phyloP scores from a whole-genome alignment of 2,888 invertebrate species.

The Spilosoma lubricipeda region DNA sequence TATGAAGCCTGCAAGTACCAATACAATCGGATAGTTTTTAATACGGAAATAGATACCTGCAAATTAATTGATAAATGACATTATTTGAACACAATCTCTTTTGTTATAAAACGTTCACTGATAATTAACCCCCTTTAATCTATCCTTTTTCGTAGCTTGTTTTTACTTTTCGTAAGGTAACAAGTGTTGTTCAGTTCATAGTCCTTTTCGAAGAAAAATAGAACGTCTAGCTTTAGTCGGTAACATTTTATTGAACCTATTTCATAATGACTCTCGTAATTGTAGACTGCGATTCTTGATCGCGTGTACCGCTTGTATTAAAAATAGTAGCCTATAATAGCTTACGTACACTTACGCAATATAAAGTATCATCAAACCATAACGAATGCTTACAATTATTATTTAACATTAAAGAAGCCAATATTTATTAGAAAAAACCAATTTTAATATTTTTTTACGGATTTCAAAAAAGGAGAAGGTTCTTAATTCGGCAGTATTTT shows the following conservation, averaged over 20 bases:
- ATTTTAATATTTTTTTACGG: too few species aligned
- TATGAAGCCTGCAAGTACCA: neutral
- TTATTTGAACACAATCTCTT: neutral
- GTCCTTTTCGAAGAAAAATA: neutral
- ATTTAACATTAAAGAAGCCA: conserved; percentile 1
- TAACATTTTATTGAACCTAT: neutral
- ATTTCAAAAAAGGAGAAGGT: too few species aligned
- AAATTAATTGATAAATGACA: neutral
- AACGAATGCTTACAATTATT: conserved; percentile 12
- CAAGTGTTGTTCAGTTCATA: neutral
- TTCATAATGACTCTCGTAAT: conserved; percentile 30
- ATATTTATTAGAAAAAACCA: neutral
- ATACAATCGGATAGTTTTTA: neutral
- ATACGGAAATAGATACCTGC: neutral
- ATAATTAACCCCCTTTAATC: neutral
- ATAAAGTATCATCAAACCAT: conserved; percentile 9
- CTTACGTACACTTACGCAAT: conserved; percentile 26
- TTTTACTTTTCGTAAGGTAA: too few species aligned
- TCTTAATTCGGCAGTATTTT: too few species aligned
- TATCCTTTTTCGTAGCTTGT: neutral
- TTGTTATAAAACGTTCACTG: neutral
- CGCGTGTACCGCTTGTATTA: conserved; percentile 36
- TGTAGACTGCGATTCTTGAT: conserved; percentile 26
- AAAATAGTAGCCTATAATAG: conserved; percentile 19
- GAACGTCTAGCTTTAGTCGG: neutral